Evolutionary conservation across 1,140 invertebrate genomes (phyloP).

Genomic region (Drosophila obscura): DNA sequence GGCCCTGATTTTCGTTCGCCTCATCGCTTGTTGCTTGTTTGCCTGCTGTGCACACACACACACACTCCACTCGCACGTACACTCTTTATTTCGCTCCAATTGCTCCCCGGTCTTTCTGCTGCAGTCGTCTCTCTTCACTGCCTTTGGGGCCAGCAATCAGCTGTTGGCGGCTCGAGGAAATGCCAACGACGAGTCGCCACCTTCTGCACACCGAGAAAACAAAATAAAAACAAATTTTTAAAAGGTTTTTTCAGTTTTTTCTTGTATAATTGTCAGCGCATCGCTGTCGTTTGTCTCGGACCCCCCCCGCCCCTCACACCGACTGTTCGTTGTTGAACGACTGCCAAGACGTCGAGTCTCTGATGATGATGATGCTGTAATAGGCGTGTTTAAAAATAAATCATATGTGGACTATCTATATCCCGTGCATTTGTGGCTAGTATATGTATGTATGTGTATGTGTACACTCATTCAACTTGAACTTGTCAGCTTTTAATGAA

Average conservation of each 20-base stretch:
- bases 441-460: constrained; percentile 11
- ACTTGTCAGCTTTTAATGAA: constrained; percentile 75
- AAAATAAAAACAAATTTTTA: constrained; percentile 49
- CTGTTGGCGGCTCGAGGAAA: constrained; percentile 44
- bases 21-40: constrained; percentile 72
- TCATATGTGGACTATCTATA: constrained; percentile 19
- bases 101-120: constrained; percentile 12
- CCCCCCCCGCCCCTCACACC: not conserved
- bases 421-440: not conserved
- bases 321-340: not conserved
- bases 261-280: constrained; percentile 35
- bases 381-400: constrained; percentile 67
- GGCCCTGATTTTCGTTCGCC: constrained; percentile 25
- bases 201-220: constrained; percentile 9
- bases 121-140: not conserved
- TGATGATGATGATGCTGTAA: constrained; percentile 59
- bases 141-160: constrained; percentile 50
- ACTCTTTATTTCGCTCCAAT: constrained; percentile 20
- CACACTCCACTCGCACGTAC: constrained; percentile 12
- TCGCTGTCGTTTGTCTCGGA: constrained; percentile 8
- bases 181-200: constrained; percentile 34
- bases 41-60: constrained; percentile 2
- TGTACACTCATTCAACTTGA: constrained; percentile 72
- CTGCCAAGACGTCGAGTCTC: constrained; percentile 39
- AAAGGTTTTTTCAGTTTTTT: constrained; percentile 48